Evolutionary conservation across 1,140 invertebrate species (phyloP).

Genomic region (Diachasmimorpha longicaudata): DNA sequence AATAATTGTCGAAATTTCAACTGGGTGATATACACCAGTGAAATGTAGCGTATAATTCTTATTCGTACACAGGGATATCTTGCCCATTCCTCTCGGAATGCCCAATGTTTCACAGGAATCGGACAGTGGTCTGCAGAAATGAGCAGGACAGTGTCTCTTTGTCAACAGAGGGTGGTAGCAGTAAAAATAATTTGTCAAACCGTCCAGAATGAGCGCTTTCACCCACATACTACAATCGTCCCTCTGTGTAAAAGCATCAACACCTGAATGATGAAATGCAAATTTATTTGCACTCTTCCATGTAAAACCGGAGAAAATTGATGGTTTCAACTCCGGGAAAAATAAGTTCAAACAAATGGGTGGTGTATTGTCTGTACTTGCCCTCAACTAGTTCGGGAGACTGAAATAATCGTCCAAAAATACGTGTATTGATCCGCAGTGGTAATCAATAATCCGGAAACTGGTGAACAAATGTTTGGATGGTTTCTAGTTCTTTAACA

Average conservation of each 20-base stretch:
- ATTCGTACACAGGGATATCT: background rate
- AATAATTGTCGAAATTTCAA: slow-evolving; percentile 4
- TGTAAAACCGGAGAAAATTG: background rate
- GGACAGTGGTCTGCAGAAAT: background rate
- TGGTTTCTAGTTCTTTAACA: no score
- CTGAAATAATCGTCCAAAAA: background rate
- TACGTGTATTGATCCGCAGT: background rate
- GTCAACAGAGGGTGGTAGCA: background rate
- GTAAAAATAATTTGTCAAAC: background rate
- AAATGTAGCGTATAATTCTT: background rate
- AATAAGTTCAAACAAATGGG: background rate
- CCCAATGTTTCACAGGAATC: background rate
- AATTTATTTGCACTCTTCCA: background rate
- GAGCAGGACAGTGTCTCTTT: background rate
- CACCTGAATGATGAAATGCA: background rate
- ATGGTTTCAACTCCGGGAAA: background rate
- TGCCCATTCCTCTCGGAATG: background rate
- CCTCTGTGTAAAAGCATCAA: background rate
- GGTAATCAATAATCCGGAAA: background rate
- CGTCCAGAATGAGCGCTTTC: background rate
- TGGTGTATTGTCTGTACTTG: background rate
- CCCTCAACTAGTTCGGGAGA: background rate
- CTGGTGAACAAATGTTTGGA: background rate
- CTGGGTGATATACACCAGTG: background rate
- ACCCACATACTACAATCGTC: background rate